phyloP scores from a whole-genome alignment of 2,797 vertebrate species.

The Oreochromis mossambicus region DNA sequence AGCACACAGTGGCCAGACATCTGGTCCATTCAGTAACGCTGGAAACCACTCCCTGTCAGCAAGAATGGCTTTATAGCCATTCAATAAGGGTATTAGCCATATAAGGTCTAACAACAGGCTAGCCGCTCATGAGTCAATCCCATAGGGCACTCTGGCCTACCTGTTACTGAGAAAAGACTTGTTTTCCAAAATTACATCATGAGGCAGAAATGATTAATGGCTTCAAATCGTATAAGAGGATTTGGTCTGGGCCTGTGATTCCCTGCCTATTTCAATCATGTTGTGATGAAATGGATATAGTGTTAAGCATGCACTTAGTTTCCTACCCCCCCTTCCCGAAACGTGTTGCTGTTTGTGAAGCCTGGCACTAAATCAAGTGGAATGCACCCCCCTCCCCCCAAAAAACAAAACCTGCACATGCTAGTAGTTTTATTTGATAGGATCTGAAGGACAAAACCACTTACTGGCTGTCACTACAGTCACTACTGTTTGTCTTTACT shows the following conservation, averaged over 20 bases:
- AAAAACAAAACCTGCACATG: slow-evolving; percentile 12
- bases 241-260: slow-evolving; percentile 51
- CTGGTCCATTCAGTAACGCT: slow-evolving; percentile 2
- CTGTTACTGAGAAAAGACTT: slow-evolving; percentile 59
- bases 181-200: slow-evolving; percentile 64
- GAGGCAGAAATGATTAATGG: slow-evolving; percentile 69
- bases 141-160: slow-evolving; percentile 27
- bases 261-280: slow-evolving; percentile 64
- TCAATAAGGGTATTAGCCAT: slow-evolving; percentile 23
- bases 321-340: not conserved
- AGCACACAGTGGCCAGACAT: slow-evolving; percentile 25
- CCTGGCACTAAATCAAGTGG: not conserved
- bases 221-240: slow-evolving; percentile 69
- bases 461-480: slow-evolving; percentile 53
- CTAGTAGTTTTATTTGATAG: slow-evolving; percentile 45
- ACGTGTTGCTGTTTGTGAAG: slow-evolving; percentile 28
- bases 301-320: slow-evolving; percentile 59
- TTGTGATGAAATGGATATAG: slow-evolving; percentile 69
- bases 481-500: slow-evolving; percentile 38
- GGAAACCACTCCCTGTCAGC: not conserved
- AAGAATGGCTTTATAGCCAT: slow-evolving; percentile 36
- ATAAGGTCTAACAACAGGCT: slow-evolving; percentile 25
- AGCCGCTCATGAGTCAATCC: slow-evolving; percentile 20
- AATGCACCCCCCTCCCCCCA: not conserved
- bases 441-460: slow-evolving; percentile 47